These are phyloP conservation scores for Branchinecta lindahli DNA, from an alignment of 1,140 invertebrate genomes.

Conservation along the genomic window DNA sequence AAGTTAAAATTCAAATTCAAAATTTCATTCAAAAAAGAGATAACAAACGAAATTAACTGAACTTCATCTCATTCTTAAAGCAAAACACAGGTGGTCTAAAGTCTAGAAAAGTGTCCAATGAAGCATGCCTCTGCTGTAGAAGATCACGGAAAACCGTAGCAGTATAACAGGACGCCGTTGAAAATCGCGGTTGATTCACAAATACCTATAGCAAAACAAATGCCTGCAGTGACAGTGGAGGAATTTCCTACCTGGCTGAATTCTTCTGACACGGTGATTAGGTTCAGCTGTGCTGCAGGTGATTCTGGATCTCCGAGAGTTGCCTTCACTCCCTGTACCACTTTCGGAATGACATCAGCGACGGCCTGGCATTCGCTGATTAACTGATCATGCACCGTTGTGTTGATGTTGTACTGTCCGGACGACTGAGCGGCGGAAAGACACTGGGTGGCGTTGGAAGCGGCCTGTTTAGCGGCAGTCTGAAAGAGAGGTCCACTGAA, in stretches of 20 bases:
- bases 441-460: constrained; percentile 74
- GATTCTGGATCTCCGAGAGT: constrained; percentile 52
- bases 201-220: no score
- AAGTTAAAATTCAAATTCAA: no score
- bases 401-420: constrained; percentile 50
- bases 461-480: constrained; percentile 66
- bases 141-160: no score
- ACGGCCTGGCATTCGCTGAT: constrained; percentile 57
- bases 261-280: constrained; percentile 72
- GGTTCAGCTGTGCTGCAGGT: constrained; percentile 54
- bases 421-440: constrained; percentile 58
- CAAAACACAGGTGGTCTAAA: constrained; percentile 28
- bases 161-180: no score
- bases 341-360: constrained; percentile 57
- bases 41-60: no score
- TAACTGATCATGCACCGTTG: constrained; percentile 50
- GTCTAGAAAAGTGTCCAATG: no score
- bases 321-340: constrained; percentile 65
- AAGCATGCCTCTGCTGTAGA: no score
- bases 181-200: no score
- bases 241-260: constrained; percentile 47
- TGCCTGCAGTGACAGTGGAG: no score
- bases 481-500: constrained; percentile 22
- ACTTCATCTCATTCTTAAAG: constrained; percentile 22
- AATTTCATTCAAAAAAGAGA: no score